phyloP scores from a whole-genome alignment of 1,140 invertebrate genomes.

The Drosophila kurseongensis region DNA sequence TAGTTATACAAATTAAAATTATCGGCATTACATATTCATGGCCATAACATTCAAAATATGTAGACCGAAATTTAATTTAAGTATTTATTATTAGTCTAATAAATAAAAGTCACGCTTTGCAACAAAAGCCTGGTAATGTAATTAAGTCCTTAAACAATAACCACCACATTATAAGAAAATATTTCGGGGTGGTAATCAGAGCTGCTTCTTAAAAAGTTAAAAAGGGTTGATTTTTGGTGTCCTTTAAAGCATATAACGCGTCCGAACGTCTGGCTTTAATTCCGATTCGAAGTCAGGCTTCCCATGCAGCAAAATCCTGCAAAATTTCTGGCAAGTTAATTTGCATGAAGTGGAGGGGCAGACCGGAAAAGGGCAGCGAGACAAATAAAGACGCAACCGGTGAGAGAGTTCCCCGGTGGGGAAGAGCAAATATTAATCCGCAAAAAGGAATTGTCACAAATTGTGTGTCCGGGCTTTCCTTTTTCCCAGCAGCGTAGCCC shows the following conservation, averaged over 20 bases:
- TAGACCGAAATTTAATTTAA: too few species aligned
- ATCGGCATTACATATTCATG: too few species aligned
- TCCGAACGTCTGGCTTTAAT: conserved; percentile 4
- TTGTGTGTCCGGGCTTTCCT: conserved; percentile 62
- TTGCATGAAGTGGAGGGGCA: conserved; percentile 71
- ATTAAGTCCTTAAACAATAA: conserved; percentile 70
- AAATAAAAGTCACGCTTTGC: too few species aligned
- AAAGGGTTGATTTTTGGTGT: neutral
- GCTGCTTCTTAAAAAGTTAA: neutral
- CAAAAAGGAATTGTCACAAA: conserved; percentile 83
- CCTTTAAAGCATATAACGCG: conserved; percentile 7
- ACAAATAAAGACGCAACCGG: conserved; percentile 79
- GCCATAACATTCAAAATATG: too few species aligned
- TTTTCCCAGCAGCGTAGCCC: conserved; percentile 29
- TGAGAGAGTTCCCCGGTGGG: conserved; percentile 44
- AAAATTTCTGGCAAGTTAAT: conserved; percentile 79
- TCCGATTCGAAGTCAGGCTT: conserved; percentile 13
- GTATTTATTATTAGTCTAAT: too few species aligned
- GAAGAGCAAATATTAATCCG: conserved; percentile 80
- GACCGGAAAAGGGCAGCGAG: conserved; percentile 56
- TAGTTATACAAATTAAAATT: too few species aligned
- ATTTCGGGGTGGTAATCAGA: conserved; percentile 23
- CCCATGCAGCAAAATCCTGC: conserved; percentile 18
- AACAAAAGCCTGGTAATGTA: conserved; percentile 17
- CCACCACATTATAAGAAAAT: conserved; percentile 56